Conservation (phyloP, 2,888 invertebrate species). For the Coleophora flavipennella region DNA sequence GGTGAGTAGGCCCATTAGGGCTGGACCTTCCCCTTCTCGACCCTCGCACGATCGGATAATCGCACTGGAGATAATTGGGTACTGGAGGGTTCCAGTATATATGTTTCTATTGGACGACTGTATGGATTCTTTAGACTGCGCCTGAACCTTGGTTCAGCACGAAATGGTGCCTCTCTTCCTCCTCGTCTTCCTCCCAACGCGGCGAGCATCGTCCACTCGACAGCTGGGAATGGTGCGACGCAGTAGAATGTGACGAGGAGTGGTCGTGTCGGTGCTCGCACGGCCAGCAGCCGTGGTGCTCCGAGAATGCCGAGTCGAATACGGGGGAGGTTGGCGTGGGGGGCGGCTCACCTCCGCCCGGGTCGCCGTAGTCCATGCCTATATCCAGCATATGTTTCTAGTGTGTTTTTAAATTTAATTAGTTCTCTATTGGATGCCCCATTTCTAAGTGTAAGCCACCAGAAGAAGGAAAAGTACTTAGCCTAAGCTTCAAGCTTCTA, state of each 20-base stretch:
- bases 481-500: too few relatives aligned
- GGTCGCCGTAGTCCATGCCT: conserved; percentile 65
- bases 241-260: conserved; percentile 44
- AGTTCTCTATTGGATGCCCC: too few relatives aligned
- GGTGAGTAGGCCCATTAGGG: too few relatives aligned
- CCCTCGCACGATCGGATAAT: too few relatives aligned
- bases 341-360: conserved; percentile 61
- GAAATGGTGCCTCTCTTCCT: conserved; percentile 53
- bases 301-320: conserved; percentile 66
- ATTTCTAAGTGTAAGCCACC: too few relatives aligned
- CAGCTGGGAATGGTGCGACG: conserved; percentile 49
- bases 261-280: conserved; percentile 48
- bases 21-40: too few relatives aligned
- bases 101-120: too few relatives aligned
- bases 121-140: too few relatives aligned
- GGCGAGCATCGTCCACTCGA: conserved; percentile 65
- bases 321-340: conserved; percentile 64
- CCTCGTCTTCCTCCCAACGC: conserved; percentile 61
- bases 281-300: conserved; percentile 65
- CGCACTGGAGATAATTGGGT: too few relatives aligned
- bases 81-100: too few relatives aligned
- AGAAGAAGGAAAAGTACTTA: too few relatives aligned
- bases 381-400: conserved; percentile 30
- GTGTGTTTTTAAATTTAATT: conserved; percentile 13
- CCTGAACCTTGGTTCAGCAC: conserved; percentile 63